phyloP scores from a whole-genome alignment of 1,140 invertebrate species.

The Asbolus verrucosus region DNA sequence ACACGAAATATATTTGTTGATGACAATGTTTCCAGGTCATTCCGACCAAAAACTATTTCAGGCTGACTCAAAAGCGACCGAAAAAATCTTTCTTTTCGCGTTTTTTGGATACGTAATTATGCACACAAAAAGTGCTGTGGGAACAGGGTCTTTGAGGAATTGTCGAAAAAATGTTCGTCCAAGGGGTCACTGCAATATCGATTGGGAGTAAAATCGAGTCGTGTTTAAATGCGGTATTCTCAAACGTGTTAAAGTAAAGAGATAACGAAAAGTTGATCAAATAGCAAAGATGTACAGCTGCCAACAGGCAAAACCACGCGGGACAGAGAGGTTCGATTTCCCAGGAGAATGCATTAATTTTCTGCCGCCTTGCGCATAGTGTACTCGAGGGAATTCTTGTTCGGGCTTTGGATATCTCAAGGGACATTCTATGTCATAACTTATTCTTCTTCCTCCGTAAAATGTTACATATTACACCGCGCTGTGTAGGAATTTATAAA shows the following conservation, averaged over 20 bases:
- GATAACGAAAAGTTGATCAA: slow-evolving; percentile 56
- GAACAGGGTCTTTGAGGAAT: slow-evolving; percentile 27
- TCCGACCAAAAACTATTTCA: slow-evolving; percentile 7
- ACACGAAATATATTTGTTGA: slow-evolving; percentile 41
- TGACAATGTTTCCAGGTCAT: slow-evolving; percentile 38
- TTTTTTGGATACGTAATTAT: too few species aligned
- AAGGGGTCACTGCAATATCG: slow-evolving; percentile 39
- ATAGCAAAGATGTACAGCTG: slow-evolving; percentile 55
- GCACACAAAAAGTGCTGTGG: neutral
- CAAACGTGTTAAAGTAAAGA: slow-evolving; percentile 53
- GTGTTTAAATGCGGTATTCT: slow-evolving; percentile 41
- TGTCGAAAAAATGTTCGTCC: slow-evolving; percentile 38
- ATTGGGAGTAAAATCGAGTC: slow-evolving; percentile 31
- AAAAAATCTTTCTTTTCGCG: too few species aligned
- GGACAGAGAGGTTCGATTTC: slow-evolving; percentile 70
- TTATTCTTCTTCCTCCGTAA: slow-evolving; percentile 60
- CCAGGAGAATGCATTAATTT: slow-evolving; percentile 76
- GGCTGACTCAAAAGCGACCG: too few species aligned
- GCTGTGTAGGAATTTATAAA: slow-evolving; percentile 49
- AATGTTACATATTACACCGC: slow-evolving; percentile 54
- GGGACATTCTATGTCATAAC: slow-evolving; percentile 60
- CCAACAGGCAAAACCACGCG: slow-evolving; percentile 60
- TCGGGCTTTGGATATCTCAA: slow-evolving; percentile 56
- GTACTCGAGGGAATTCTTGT: slow-evolving; percentile 68
- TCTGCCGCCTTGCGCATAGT: slow-evolving; percentile 79